Conservation (phyloP, 2,888 invertebrate genomes). For the Drosophila tripunctata region DNA sequence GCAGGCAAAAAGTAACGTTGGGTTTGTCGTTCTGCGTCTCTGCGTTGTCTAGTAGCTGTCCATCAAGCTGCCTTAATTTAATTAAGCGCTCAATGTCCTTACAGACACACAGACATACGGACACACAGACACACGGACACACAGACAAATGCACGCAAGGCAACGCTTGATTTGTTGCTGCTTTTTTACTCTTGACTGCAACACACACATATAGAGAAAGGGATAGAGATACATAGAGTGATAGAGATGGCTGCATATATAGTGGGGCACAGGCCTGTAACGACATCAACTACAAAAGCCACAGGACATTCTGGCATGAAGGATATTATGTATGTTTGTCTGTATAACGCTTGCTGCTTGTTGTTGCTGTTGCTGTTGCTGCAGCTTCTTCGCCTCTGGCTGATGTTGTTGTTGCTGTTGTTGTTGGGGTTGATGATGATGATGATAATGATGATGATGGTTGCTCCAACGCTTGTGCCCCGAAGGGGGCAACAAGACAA, state of each 20-base stretch:
- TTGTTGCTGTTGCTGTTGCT: slow-evolving; percentile 1
- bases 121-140: slow-evolving; percentile 33
- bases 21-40: slow-evolving; percentile 36
- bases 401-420: slow-evolving; percentile 10
- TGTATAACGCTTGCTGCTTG: slow-evolving; percentile 1
- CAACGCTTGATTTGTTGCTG: slow-evolving; percentile 74
- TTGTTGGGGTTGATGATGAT: slow-evolving; percentile 3
- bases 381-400: background rate
- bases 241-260: background rate
- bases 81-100: slow-evolving; percentile 80
- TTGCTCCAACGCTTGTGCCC: slow-evolving; percentile 43
- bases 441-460: slow-evolving; percentile 25
- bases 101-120: slow-evolving; percentile 26
- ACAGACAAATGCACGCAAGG: slow-evolving; percentile 27
- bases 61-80: slow-evolving; percentile 76
- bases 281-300: slow-evolving; percentile 71
- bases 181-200: slow-evolving; percentile 77
- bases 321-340: slow-evolving; percentile 61
- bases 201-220: slow-evolving; percentile 21
- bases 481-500: slow-evolving; percentile 60
- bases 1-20: background rate
- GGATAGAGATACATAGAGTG: background rate
- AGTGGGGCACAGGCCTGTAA: slow-evolving; percentile 54
- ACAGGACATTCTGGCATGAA: slow-evolving; percentile 76
- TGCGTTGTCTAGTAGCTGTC: slow-evolving; percentile 77